Evolutionary conservation across 2,797 vertebrate genomes (phyloP), one percentile per base, ranked within the genome.

Genomic region (Astyanax mexicanus): DNA sequence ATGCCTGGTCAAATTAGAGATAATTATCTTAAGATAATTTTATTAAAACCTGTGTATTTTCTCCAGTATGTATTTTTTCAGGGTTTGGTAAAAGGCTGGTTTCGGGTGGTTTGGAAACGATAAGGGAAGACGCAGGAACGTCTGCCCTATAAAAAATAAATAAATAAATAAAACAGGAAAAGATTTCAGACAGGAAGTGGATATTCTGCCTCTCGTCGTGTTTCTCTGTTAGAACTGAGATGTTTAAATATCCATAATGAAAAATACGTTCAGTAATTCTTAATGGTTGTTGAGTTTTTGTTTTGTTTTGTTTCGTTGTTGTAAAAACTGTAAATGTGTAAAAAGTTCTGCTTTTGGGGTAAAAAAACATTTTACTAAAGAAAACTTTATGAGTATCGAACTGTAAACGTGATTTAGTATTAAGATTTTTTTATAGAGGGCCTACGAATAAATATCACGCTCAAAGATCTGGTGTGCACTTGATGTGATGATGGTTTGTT

Each of bases 401-500:
- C 91, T 93, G 93, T 94, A 93, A 94, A 93, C 89, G 88, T 92
- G 87, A 90, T 93, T 94, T 90, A 94, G 90, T 92, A 93, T 93
- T 87, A 83, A 78, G 83, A 90, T 92, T 95, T 95, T 79, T 82
- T 93, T 94, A 93, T 93, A 89, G 88, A 92, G 90, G 85, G 90
- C 90, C 92, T 92, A 92, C 91, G 87, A 94, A 93, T 94, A 92
- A 94, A 93, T 93, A 89, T 91, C 86, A 92, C 79, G 85, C 61
- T 23, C 70, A 88, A 85, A 81, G 74, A 79, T 55, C 29, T 7
- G 17, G 67, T 68, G 55, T 67, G 29, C 62, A 37, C 13, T 17
- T 32, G 29, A 32, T 32, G 5, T 32, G 29, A 32, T 32, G 29
- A 32, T 1, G 4, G 17, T 52, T 23, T n/a, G n/a, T 8, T 54